These are phyloP conservation scores for Diploscapter pachys DNA, from an alignment of 1,140 invertebrate species.

Conservation along the genomic window DNA sequence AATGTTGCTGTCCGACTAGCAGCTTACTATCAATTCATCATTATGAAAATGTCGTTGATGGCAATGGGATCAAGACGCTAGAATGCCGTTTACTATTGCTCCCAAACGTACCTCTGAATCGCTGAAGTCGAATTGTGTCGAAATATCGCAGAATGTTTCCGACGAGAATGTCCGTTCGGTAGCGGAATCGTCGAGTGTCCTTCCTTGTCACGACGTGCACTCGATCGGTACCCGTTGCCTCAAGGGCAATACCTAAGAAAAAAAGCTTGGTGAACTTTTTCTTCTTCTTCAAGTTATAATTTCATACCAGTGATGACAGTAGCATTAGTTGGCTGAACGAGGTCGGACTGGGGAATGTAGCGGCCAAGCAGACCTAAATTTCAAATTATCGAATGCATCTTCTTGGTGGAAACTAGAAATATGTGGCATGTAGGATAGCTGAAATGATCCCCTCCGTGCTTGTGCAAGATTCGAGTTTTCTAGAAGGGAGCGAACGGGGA, in stretches of 20 bases:
- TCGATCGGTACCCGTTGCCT: slow-evolving; percentile 57
- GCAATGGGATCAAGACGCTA: no score
- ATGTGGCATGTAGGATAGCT: neutral
- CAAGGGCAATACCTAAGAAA: slow-evolving; percentile 48
- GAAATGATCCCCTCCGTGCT: neutral
- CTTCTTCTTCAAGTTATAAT: neutral
- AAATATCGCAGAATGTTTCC: slow-evolving; percentile 59
- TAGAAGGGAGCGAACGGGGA: no score
- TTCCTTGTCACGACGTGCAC: slow-evolving; percentile 56
- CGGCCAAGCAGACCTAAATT: slow-evolving; percentile 50
- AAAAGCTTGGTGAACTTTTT: neutral
- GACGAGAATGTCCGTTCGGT: slow-evolving; percentile 55
- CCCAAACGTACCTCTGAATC: slow-evolving; percentile 48
- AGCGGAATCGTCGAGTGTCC: slow-evolving; percentile 56
- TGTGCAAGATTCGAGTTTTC: no score
- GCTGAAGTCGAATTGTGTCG: slow-evolving; percentile 56
- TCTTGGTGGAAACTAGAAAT: neutral
- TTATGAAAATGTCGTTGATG: no score
- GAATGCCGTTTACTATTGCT: no score
- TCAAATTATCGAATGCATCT: neutral
- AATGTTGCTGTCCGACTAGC: neutral
- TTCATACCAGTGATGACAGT: slow-evolving; percentile 54
- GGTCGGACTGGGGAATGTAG: slow-evolving; percentile 53
- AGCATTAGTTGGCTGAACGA: slow-evolving; percentile 57
- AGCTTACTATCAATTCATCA: no score